Evolutionary conservation across 2,888 invertebrate genomes (phyloP).

Genomic region (Andrena marginata): DNA sequence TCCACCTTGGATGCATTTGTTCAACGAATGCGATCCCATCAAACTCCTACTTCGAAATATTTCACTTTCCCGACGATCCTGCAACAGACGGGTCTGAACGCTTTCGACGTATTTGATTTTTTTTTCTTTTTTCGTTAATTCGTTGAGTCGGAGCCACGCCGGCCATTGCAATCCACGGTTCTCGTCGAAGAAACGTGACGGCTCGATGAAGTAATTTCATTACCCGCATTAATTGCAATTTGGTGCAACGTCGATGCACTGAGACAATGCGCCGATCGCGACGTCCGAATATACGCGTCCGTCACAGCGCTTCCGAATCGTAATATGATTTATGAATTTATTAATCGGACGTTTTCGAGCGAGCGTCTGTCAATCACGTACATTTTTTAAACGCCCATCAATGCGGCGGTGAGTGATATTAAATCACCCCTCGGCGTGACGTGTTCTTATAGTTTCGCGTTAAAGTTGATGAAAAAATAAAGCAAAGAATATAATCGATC

Average conservation of each 20-base stretch:
- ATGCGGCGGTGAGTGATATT: constrained; percentile 24
- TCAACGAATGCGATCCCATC: background rate
- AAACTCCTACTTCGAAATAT: background rate
- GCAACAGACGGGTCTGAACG: background rate
- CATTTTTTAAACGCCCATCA: constrained; percentile 57
- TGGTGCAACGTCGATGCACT: constrained; percentile 49
- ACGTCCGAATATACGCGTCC: constrained; percentile 56
- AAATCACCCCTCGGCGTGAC: constrained; percentile 1
- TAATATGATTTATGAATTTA: constrained; percentile 71
- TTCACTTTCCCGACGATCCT: background rate
- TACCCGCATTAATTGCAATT: constrained; percentile 48
- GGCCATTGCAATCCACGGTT: background rate
- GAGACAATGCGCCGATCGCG: constrained; percentile 48
- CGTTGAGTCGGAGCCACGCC: background rate
- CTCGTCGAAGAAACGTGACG: background rate
- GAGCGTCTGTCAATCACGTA: constrained; percentile 50
- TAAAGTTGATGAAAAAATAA: background rate
- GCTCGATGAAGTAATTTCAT: constrained; percentile 32
- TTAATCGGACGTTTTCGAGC: constrained; percentile 64
- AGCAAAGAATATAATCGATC: constrained; percentile 10
- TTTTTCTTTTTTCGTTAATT: background rate
- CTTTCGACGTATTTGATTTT: background rate
- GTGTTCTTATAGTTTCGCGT: background rate
- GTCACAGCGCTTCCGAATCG: constrained; percentile 56
- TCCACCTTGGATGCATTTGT: background rate